Conservation (phyloP, 1,140 invertebrate species). For the Zaprionus tsacasi region DNA sequence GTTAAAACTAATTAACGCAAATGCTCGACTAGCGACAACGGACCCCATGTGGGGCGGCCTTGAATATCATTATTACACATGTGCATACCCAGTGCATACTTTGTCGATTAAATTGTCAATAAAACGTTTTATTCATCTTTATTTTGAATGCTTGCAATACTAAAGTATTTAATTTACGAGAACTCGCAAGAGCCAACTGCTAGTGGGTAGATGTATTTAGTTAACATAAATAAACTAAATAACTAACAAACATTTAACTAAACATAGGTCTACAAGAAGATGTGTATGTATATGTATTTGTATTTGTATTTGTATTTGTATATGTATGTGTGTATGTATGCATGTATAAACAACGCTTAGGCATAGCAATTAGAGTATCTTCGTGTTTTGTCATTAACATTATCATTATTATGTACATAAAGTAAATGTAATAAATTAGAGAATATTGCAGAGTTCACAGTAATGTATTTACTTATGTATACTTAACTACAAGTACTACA, state of each 20-base stretch:
- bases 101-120: slow-evolving; percentile 69
- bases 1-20: slow-evolving; percentile 72
- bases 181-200: slow-evolving; percentile 56
- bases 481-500: slow-evolving; percentile 24
- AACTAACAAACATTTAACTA: slow-evolving; percentile 82
- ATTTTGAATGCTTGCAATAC: slow-evolving; percentile 75
- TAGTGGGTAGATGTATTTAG: slow-evolving; percentile 53
- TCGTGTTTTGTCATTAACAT: slow-evolving; percentile 6
- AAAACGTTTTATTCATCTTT: slow-evolving; percentile 73
- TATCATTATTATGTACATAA: slow-evolving; percentile 54
- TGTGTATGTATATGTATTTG: slow-evolving; percentile 1
- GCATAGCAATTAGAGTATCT: slow-evolving; percentile 54
- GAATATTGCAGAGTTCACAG: slow-evolving; percentile 76
- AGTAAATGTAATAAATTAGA: slow-evolving; percentile 78
- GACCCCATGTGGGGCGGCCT: slow-evolving; percentile 1
- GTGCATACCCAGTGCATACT: background rate
- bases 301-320: slow-evolving; percentile 1
- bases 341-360: slow-evolving; percentile 38
- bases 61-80: background rate
- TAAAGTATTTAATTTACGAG: slow-evolving; percentile 59
- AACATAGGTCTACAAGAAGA: slow-evolving; percentile 29
- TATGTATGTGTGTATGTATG: slow-evolving; percentile 16
- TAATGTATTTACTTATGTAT: slow-evolving; percentile 33
- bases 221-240: slow-evolving; percentile 70
- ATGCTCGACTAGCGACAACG: slow-evolving; percentile 12